Base-by-base conservation (phyloP, 2,797 vertebrate species). In the Miopithecus talapoin region DNA sequence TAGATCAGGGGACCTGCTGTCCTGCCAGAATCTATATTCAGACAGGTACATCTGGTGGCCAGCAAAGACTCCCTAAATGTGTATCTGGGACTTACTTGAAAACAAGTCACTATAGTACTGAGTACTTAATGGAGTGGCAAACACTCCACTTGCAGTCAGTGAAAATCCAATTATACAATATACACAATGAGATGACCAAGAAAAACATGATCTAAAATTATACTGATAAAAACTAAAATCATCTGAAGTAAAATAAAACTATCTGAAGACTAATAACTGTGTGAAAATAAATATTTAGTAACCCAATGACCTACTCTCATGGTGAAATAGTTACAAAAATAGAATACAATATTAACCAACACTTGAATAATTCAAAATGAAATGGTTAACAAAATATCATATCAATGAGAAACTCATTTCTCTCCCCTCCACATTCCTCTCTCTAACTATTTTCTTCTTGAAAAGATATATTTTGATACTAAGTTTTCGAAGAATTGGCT, bases 231-330 rank as follows among this genome's bases (percentile, higher is more conserved):
- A 86, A 76, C 3, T 24, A 55, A 74, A 81, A 36, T 24, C 39
- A 50, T 3, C 2, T 7, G 28, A 88, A 53, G 26, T 46, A 59
- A 92, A 85, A 7, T n/a, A 85, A 93, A 88, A 24, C 6, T 4
- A 70, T 59, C 4, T 83, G 74, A 48, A 89, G 72, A 95, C 41
- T 46, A 57, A 2, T 17, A 70, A 59, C 16, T 24, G 14, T 28
- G 33, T 64, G 57, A 97, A 92, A 94, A 93, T 94, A 96, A 91
- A 91, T 78, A 95, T 57, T 90, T 91, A 93, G 10, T 11, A 87
- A 74, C 21, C 88, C 55, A 68, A 74, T 90, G 78, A 53, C 19
- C 39, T 86, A 41, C 4, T 79, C 28, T 96, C 75, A 95, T 4
- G 83, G 36, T 91, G 61, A 55, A 84, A 5, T 26, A 81, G 75